Conservation (phyloP, 2,888 invertebrate species). For the Onthophagus sagittarius region DNA sequence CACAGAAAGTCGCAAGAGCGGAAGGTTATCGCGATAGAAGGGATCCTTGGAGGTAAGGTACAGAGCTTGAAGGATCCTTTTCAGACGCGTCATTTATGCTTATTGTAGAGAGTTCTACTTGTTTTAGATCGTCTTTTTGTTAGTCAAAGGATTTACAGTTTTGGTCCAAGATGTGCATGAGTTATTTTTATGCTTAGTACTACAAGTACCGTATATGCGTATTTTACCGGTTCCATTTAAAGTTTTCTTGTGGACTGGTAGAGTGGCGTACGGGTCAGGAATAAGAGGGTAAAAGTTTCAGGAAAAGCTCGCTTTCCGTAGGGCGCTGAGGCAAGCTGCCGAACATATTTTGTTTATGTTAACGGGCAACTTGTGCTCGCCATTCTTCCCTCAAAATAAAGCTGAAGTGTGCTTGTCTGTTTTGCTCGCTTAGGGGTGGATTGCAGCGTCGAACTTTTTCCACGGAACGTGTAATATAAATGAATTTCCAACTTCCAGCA, state of each 20-base stretch:
- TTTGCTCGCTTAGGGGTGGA: not conserved
- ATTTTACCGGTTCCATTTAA: conserved; percentile 7
- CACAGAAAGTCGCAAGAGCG: not conserved
- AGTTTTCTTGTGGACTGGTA: not conserved
- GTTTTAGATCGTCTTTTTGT: not conserved
- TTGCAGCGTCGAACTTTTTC: conserved; percentile 4
- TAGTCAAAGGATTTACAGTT: not conserved
- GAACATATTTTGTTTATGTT: conserved; percentile 16
- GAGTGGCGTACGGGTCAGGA: not conserved
- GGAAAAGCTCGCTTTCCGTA: not conserved
- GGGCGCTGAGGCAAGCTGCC: not conserved
- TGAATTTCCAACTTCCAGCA: conserved; percentile 4
- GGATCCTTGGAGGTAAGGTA: not conserved
- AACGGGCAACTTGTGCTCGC: conserved; percentile 2
- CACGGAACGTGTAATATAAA: conserved; percentile 10
- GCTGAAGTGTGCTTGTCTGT: not conserved
- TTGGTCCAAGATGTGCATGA: not conserved
- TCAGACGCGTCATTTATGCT: not conserved
- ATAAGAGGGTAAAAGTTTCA: conserved; percentile 1
- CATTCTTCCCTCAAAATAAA: not conserved
- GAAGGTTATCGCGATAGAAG: not conserved
- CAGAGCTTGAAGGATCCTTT: not conserved
- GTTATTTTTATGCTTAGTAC: not conserved
- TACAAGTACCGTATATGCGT: not conserved
- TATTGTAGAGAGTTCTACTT: not conserved